phyloP scores from a whole-genome alignment of 1,140 invertebrate genomes.

The Nasonia giraulti region DNA sequence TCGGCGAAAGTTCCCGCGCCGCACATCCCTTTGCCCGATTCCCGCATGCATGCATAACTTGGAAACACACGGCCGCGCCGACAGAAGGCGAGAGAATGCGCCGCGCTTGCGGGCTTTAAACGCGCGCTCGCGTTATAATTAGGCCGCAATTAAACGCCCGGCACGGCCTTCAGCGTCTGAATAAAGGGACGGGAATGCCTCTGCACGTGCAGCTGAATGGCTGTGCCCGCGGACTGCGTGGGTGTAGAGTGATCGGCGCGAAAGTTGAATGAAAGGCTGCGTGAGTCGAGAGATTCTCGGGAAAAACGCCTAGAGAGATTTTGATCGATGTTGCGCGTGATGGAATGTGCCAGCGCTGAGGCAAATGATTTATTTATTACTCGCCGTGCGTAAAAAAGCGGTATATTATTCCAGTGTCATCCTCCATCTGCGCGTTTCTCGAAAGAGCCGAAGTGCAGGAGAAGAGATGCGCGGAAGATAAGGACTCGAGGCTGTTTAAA shows the following conservation, averaged over 20 bases:
- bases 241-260: no score
- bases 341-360: no score
- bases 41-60: neutral
- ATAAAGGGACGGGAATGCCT: neutral
- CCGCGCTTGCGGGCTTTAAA: neutral
- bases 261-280: neutral
- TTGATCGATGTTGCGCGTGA: neutral
- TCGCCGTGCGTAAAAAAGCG: no score
- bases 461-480: no score
- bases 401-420: no score
- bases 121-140: slow-evolving; percentile 53
- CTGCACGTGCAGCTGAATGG: neutral
- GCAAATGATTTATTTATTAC: no score
- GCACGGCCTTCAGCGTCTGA: neutral
- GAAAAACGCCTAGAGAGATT: neutral
- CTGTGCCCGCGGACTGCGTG: neutral
- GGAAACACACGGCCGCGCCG: neutral
- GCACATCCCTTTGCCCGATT: neutral
- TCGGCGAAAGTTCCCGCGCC: neutral
- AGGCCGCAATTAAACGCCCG: slow-evolving; percentile 53
- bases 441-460: no score
- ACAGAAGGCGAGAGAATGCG: neutral
- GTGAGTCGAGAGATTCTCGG: neutral
- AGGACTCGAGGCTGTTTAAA: neutral
- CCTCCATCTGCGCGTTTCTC: no score